phyloP scores from a whole-genome alignment of 2,797 vertebrate species.

The Silurus aristotelis region DNA sequence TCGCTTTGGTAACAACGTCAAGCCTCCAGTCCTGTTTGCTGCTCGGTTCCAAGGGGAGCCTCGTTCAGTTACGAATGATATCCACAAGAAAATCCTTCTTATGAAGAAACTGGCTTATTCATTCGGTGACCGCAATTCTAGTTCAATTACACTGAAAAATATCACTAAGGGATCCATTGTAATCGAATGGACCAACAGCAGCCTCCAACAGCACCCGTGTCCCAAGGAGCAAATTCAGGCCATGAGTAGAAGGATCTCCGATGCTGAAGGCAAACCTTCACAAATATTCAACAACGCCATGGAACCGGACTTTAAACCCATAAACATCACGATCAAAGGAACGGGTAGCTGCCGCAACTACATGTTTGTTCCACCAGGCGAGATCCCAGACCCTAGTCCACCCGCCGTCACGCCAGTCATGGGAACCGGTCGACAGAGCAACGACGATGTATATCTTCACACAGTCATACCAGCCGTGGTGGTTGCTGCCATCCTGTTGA shows the following conservation, averaged over 20 bases:
- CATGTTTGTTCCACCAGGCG: conserved; percentile 81
- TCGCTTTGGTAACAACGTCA: conserved; percentile 81
- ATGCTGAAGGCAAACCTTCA: conserved; percentile 76
- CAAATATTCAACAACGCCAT: conserved; percentile 73
- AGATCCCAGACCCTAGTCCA: conserved; percentile 67
- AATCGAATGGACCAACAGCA: conserved; percentile 96
- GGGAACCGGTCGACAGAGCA: conserved; percentile 86
- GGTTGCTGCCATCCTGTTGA: conserved; percentile 90
- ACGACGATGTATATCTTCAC: conserved; percentile 93
- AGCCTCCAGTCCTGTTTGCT: conserved; percentile 84
- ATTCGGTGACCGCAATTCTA: conserved; percentile 91
- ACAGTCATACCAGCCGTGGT: conserved; percentile 96
- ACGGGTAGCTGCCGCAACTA: conserved; percentile 81
- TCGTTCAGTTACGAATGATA: conserved; percentile 76
- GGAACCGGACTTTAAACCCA: conserved; percentile 87
- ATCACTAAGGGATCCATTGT: conserved; percentile 88
- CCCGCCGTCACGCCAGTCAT: conserved; percentile 72
- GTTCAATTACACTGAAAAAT: conserved; percentile 86
- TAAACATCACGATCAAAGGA: conserved; percentile 80
- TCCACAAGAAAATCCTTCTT: conserved; percentile 90
- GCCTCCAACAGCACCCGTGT: conserved; percentile 85
- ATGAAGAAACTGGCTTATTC: conserved; percentile 89
- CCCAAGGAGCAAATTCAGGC: conserved; percentile 85
- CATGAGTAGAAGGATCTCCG: conserved; percentile 82
- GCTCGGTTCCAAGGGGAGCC: conserved; percentile 87